Conservation (phyloP, 2,113 vertebrate species). For the Donacobius atricapilla region DNA sequence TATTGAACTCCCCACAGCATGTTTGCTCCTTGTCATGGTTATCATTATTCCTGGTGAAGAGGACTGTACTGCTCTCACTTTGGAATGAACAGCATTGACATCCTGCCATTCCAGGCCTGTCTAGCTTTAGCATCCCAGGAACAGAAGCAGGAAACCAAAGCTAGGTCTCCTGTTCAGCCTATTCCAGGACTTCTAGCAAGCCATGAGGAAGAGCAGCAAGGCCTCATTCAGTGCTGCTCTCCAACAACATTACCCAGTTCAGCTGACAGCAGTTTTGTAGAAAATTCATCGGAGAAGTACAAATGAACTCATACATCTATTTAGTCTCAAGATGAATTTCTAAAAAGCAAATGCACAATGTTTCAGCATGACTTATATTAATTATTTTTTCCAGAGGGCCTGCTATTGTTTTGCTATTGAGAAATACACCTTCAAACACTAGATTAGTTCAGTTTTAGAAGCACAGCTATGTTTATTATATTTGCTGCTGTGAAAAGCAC, state of each 20-base stretch:
- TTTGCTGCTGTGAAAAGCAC: not conserved
- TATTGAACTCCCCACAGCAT: not conserved
- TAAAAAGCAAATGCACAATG: not conserved
- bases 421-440: not conserved
- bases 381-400: not conserved
- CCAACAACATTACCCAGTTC: not conserved
- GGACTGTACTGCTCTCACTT: not conserved
- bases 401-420: not conserved
- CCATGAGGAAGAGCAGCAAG: not conserved
- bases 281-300: not conserved
- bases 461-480: not conserved
- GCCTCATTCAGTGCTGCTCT: not conserved
- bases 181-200: not conserved
- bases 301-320: not conserved
- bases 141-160: not conserved
- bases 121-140: not conserved
- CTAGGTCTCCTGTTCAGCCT: not conserved
- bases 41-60: not conserved
- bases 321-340: not conserved
- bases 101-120: not conserved
- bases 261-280: not conserved
- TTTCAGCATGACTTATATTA: not conserved
- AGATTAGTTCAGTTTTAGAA: not conserved
- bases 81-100: not conserved
- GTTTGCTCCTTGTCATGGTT: not conserved